phyloP scores from a whole-genome alignment of 2,113 vertebrate genomes.

The Phocoena sinus region DNA sequence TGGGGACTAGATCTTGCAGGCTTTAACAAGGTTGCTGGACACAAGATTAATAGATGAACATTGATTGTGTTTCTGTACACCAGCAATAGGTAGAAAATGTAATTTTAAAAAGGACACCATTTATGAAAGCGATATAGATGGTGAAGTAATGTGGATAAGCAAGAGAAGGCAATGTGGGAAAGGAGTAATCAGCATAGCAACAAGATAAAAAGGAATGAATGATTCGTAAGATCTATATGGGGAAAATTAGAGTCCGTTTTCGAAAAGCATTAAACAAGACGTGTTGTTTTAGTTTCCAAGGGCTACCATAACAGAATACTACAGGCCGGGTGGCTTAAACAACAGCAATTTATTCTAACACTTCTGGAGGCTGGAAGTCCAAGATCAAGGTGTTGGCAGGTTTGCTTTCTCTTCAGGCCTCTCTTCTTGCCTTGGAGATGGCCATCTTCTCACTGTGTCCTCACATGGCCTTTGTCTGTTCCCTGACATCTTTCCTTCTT shows the following conservation, averaged over 20 bases:
- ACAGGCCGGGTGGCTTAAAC: background rate
- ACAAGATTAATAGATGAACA: no score
- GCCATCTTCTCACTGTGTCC: no score
- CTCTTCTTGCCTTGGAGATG: no score
- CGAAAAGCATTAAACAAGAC: background rate
- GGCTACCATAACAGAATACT: accelerated
- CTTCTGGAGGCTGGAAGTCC: background rate
- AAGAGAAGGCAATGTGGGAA: background rate
- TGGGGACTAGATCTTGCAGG: background rate
- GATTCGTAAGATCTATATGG: background rate
- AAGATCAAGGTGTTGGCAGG: background rate
- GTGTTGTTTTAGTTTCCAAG: accelerated
- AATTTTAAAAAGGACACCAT: background rate
- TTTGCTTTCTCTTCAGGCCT: background rate
- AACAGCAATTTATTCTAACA: background rate
- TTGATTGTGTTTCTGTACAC: background rate
- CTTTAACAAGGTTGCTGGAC: no score
- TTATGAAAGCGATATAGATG: background rate
- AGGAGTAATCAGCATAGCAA: background rate
- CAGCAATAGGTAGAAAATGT: background rate
- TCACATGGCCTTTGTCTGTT: background rate
- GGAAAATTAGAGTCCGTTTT: background rate
- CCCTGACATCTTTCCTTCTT: background rate
- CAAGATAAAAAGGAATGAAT: background rate
- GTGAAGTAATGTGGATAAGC: background rate